Percentiles rank a stretch among this genome's conserved stretches.
phyloP scores from a whole-genome alignment of 2,888 invertebrate species.

The Phoronis australis region DNA sequence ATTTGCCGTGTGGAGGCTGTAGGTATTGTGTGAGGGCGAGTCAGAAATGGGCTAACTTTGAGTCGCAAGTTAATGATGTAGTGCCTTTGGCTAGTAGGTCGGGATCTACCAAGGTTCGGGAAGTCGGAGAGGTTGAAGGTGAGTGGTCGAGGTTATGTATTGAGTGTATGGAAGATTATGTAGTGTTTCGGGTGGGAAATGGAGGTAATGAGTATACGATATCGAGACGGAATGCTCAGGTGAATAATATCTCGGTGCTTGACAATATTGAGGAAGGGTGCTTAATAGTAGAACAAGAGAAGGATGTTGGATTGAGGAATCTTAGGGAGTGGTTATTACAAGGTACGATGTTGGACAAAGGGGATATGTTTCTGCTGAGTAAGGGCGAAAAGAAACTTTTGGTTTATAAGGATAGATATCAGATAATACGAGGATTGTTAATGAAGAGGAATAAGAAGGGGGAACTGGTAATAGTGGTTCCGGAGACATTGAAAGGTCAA shows the following conservation, averaged over 20 bases:
- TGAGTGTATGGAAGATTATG: not conserved
- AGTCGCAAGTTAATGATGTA: conserved; percentile 5
- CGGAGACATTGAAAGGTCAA: conserved; percentile 1
- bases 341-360: not conserved
- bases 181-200: not conserved
- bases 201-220: no score
- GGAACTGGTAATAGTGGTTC: conserved; percentile 4
- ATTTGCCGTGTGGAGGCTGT: conserved; percentile 6
- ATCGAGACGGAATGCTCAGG: no score
- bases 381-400: not conserved
- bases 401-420: not conserved
- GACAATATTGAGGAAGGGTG: not conserved
- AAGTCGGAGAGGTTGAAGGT: not conserved
- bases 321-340: not conserved
- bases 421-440: not conserved
- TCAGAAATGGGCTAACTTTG: conserved; percentile 2
- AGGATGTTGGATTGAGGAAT: not conserved
- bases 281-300: not conserved
- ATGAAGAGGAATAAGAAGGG: not conserved
- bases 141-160: not conserved
- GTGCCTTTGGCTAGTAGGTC: not conserved
- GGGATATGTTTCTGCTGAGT: not conserved
- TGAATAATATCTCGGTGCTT: no score
- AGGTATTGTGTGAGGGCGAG: conserved; percentile 2
- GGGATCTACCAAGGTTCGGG: not conserved